These are phyloP conservation scores for Sanderia malayensis DNA, from an alignment of 30 jellyfish, hydroid and myxozoan genomes.

Conservation along the genomic window DNA sequence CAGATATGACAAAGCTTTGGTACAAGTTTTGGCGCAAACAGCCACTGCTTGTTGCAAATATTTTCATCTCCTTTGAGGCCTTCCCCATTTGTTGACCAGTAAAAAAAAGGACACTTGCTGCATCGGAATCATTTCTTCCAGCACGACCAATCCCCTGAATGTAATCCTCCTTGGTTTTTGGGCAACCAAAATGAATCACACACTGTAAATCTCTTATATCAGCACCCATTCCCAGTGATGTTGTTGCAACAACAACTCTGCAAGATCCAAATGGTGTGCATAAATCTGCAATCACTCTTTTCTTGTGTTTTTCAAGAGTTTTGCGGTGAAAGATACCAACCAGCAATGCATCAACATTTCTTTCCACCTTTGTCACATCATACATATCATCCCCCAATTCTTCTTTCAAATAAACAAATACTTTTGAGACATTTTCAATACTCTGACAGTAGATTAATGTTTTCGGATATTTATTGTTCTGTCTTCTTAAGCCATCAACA, in stretches of 20 bases:
- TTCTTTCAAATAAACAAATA: slow-evolving; percentile 5
- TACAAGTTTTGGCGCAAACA: slow-evolving; percentile 11
- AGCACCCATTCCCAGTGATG: slow-evolving; percentile 37
- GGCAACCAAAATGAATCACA: slow-evolving; percentile 25
- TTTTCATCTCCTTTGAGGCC: slow-evolving; percentile 27
- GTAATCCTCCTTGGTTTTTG: background rate
- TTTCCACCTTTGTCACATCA: background rate
- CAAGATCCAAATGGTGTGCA: slow-evolving; percentile 27
- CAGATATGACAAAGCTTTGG: background rate
- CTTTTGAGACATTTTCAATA: slow-evolving; percentile 28
- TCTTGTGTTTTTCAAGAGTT: slow-evolving; percentile 18
- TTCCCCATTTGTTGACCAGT: slow-evolving; percentile 10
- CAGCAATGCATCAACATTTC: background rate
- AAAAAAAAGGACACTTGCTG: slow-evolving; percentile 8
- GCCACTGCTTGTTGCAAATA: slow-evolving; percentile 7
- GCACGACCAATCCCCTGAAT: slow-evolving; percentile 39
- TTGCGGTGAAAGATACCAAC: slow-evolving; percentile 19
- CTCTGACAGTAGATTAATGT: slow-evolving; percentile 29
- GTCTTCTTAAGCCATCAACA: background rate
- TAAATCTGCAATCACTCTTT: slow-evolving; percentile 11
- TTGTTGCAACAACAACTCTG: slow-evolving; percentile 28
- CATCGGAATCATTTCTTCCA: slow-evolving; percentile 16
- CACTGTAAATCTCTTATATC: slow-evolving; percentile 18
- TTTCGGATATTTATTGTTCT: slow-evolving; percentile 7
- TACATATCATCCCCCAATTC: slow-evolving; percentile 15